Conservation (phyloP, 2,888 invertebrate genomes). For the Lochmaea crataegi region DNA sequence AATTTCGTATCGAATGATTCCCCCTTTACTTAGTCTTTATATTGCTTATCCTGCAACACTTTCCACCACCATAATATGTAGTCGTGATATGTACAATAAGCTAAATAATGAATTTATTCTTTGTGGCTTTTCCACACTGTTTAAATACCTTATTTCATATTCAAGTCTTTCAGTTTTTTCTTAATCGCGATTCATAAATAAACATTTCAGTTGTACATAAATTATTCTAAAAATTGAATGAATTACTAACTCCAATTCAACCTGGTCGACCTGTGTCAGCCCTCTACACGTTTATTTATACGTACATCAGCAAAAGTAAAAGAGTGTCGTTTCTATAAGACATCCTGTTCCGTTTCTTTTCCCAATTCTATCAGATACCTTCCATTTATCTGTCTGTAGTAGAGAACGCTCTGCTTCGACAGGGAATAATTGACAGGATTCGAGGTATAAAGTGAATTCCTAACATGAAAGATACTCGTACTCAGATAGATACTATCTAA, state of each 20-base stretch:
- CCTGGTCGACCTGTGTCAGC: slow-evolving; percentile 16
- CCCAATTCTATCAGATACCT: slow-evolving; percentile 41
- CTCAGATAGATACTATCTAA: slow-evolving; percentile 52
- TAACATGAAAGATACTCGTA: slow-evolving; percentile 57
- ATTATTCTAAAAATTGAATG: slow-evolving; percentile 7
- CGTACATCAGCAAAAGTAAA: slow-evolving; percentile 30
- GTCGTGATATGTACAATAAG: too few species aligned
- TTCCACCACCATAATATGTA: too few species aligned
- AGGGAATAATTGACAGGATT: slow-evolving; percentile 63
- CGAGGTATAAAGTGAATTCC: slow-evolving; percentile 60
- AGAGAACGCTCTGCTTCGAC: slow-evolving; percentile 50
- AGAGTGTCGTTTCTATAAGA: slow-evolving; percentile 40
- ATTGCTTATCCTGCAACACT: too few species aligned
- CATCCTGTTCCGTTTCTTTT: slow-evolving; percentile 36
- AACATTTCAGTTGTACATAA: neutral
- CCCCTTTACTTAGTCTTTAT: too few species aligned
- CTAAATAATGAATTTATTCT: too few species aligned
- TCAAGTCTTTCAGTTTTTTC: neutral
- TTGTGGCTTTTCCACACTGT: too few species aligned
- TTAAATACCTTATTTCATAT: too few species aligned
- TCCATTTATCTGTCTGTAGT: slow-evolving; percentile 44
- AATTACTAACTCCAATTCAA: neutral
- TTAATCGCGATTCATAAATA: neutral
- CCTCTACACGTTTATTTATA: slow-evolving; percentile 33
- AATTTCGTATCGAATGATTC: too few species aligned